Percentiles rank a stretch among this genome's conserved stretches.
Conservation (phyloP, 2,113 vertebrate genomes). For the Fregetta grallaria region DNA sequence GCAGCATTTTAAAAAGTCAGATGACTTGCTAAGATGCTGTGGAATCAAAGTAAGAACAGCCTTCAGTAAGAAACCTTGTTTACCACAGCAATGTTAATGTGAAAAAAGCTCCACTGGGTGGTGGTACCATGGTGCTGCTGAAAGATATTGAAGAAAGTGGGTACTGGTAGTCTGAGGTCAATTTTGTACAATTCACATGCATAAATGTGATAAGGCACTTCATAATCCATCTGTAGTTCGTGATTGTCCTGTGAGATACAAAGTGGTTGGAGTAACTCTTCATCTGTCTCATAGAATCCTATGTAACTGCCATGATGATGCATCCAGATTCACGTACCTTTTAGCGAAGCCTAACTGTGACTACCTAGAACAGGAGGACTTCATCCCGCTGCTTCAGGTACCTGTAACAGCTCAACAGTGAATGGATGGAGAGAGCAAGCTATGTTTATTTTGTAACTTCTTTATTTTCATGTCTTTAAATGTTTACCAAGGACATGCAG, state of each 20-base stretch:
- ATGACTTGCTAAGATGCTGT: background rate
- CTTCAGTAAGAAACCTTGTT: background rate
- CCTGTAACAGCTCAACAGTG: background rate
- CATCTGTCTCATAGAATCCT: constrained; percentile 79
- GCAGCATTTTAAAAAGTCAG: background rate
- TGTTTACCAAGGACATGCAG: background rate
- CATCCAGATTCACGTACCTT: constrained; percentile 89
- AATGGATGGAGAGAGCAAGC: background rate
- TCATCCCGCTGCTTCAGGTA: constrained; percentile 96
- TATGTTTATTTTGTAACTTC: background rate
- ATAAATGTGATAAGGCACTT: background rate
- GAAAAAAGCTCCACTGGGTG: background rate
- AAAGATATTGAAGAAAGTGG: background rate
- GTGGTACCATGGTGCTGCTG: background rate
- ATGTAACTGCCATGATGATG: constrained; percentile 89
- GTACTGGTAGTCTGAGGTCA: background rate
- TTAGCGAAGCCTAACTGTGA: constrained; percentile 87
- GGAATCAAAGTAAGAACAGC: background rate
- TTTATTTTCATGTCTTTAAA: background rate
- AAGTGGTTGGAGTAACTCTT: background rate
- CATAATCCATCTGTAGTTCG: background rate
- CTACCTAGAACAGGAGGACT: constrained; percentile 93
- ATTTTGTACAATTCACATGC: background rate
- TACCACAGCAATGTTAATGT: background rate
- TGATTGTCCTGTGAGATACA: background rate